These are phyloP conservation scores for Uloborus plumipes DNA, from an alignment of 2,888 invertebrate genomes.

Conservation along the genomic window DNA sequence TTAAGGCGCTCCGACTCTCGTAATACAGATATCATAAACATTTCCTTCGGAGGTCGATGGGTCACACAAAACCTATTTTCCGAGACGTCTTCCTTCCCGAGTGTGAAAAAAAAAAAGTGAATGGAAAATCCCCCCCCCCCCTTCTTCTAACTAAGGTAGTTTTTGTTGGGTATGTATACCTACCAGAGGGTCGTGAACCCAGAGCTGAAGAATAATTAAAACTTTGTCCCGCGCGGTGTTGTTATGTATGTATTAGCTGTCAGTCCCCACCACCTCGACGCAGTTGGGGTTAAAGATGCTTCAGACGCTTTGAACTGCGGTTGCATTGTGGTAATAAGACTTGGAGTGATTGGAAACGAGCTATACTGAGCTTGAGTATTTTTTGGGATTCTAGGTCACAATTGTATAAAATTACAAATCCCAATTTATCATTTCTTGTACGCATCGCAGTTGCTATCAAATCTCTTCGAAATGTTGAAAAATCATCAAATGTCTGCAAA, in stretches of 20 bases:
- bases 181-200: conserved; percentile 37
- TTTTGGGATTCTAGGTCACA: neutral
- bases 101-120: conserved; percentile 27
- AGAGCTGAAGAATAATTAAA: conserved; percentile 52
- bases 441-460: too few species aligned
- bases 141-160: too few species aligned
- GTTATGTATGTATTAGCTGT: conserved; percentile 56
- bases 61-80: conserved; percentile 59
- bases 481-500: too few species aligned
- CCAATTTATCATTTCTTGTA: too few species aligned
- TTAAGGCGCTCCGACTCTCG: conserved; percentile 34
- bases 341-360: too few species aligned
- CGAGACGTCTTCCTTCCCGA: conserved; percentile 48
- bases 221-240: conserved; percentile 49
- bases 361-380: neutral
- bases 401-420: too few species aligned
- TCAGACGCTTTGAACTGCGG: too few species aligned
- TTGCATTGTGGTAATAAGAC: too few species aligned
- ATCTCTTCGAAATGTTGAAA: too few species aligned
- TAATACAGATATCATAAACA: conserved; percentile 61
- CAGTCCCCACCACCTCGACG: conserved; percentile 14
- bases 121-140: conserved; percentile 20
- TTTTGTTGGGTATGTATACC: neutral
- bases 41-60: conserved; percentile 29
- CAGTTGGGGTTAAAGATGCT: too few species aligned